A percentile compares a stretch with the other conserved stretches of the same genome.
These are phyloP conservation scores for Hylomyscus alleni DNA, from an alignment of 2,797 vertebrate species.

Conservation along the genomic window DNA sequence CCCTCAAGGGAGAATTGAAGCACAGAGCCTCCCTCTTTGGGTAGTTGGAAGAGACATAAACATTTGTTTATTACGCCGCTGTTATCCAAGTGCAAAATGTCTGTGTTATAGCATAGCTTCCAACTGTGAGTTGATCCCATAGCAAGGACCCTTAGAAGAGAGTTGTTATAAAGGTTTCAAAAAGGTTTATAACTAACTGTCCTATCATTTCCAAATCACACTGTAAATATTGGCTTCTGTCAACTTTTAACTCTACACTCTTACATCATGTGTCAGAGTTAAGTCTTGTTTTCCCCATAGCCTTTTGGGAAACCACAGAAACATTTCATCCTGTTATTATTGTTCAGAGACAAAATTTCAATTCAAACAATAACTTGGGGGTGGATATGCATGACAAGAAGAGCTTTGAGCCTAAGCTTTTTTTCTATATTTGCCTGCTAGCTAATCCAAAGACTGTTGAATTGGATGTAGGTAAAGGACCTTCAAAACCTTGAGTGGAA, in stretches of 20 bases:
- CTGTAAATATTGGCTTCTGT: slow-evolving; percentile 78
- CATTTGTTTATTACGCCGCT: slow-evolving; percentile 29
- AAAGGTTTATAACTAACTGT: slow-evolving; percentile 70
- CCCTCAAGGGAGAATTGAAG: neutral
- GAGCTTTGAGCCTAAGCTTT: slow-evolving; percentile 62
- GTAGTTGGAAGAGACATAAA: neutral
- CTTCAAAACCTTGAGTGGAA: slow-evolving; percentile 68
- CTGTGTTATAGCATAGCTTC: slow-evolving; percentile 49
- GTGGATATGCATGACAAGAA: slow-evolving; percentile 49
- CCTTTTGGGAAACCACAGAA: slow-evolving; percentile 35
- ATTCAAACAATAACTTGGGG: slow-evolving; percentile 58
- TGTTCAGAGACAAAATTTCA: slow-evolving; percentile 65
- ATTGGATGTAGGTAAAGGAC: slow-evolving; percentile 68
- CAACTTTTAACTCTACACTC: slow-evolving; percentile 64
- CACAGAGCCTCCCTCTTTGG: neutral
- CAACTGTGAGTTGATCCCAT: slow-evolving; percentile 46
- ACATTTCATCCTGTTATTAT: slow-evolving; percentile 53
- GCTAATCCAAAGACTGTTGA: slow-evolving; percentile 49
- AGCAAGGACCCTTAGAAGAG: slow-evolving; percentile 61
- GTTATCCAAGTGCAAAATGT: slow-evolving; percentile 49
- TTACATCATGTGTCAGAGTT: slow-evolving; percentile 71
- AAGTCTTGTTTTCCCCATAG: slow-evolving; percentile 54
- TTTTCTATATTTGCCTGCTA: slow-evolving; percentile 62
- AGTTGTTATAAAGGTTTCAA: slow-evolving; percentile 67
- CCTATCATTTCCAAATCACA: slow-evolving; percentile 73